Percentiles rank a stretch among this genome's conserved stretches.
These are phyloP conservation scores for Diuraphis noxia DNA, from an alignment of 1,140 invertebrate species.

Conservation along the genomic window DNA sequence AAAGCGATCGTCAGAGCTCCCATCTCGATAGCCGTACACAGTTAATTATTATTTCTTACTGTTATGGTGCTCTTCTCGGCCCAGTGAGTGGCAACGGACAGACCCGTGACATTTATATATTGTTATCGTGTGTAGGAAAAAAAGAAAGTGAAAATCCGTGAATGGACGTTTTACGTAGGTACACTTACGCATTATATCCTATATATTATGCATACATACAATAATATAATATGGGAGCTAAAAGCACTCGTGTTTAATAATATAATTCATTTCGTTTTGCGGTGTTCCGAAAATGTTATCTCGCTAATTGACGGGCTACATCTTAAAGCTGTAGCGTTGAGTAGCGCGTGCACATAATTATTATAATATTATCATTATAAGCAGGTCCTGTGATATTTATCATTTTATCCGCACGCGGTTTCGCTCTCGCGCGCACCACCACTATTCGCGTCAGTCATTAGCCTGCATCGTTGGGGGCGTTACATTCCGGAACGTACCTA, in stretches of 20 bases:
- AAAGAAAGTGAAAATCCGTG: conserved; percentile 16
- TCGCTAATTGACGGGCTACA: neutral
- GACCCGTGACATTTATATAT: neutral
- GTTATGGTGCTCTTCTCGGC: neutral
- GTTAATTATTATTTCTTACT: neutral
- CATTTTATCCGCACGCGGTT: neutral
- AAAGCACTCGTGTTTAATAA: neutral
- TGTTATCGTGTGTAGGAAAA: neutral
- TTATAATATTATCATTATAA: neutral
- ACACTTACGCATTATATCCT: neutral
- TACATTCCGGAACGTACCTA: neutral
- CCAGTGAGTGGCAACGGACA: neutral
- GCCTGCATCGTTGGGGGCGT: neutral
- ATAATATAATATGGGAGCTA: neutral
- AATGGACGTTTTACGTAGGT: neutral
- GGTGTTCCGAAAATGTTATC: neutral
- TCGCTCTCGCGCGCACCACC: neutral
- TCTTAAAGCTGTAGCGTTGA: neutral
- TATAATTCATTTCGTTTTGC: neutral
- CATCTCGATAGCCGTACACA: too few species aligned
- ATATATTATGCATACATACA: neutral
- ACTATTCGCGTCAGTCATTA: neutral
- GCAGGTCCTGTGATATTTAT: neutral
- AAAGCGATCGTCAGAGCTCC: neutral
- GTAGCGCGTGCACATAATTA: neutral